Base-by-base conservation (phyloP, 1,140 invertebrate genomes). In the Macrosteles quadrilineatus region DNA sequence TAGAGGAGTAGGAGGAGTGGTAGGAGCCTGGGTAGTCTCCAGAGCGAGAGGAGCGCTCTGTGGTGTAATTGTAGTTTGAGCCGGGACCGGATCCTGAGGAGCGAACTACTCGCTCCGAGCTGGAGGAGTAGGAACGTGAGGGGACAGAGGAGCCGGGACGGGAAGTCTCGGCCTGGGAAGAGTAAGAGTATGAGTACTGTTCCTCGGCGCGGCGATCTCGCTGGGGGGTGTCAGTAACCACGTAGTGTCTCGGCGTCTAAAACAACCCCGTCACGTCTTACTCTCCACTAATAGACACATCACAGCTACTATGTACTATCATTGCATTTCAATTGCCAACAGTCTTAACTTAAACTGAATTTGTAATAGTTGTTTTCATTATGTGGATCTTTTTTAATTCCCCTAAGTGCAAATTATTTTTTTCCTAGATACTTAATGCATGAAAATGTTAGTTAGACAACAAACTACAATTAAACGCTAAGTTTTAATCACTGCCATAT, bases 171-270 rank as follows among this genome's bases (percentile, higher is more conserved):
- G 79, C 81, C 72, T 77, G 78, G 79, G 88, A 89, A 11, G 32
- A 84, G 84, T 92, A 92, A 74, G 90, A 90, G 85, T 92, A 93
- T 75, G 89, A 92, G 86, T 92, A 93, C 83, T 90, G 87, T 81
- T 90, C 84, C 80, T 91, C 89, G 65, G 88, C 86, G 80, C 88
- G 86, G 74, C 89, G 83, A 74, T 87, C 85, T 74, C 83, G 78
- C 75, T 87, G 85, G 72, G 90, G 89, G 78, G 88, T 87, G 83
- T 92, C 90, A 80, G 87, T 87, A 77, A 92, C 90, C 81, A 91
- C 87, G 85, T 93, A 92, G 85, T 92, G 90, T 73, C 91, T 87
- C 80, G 91, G 91, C 83, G 88, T 93, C 91, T 93, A 74, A 53
- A 73, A 76, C 71, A 73, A 62, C 68, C 55, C 67, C 68, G 53